Evolutionary conservation across 2,797 vertebrate species (phyloP), one percentile per base, ranked within the genome.

Genomic region (Anas capensis): DNA sequence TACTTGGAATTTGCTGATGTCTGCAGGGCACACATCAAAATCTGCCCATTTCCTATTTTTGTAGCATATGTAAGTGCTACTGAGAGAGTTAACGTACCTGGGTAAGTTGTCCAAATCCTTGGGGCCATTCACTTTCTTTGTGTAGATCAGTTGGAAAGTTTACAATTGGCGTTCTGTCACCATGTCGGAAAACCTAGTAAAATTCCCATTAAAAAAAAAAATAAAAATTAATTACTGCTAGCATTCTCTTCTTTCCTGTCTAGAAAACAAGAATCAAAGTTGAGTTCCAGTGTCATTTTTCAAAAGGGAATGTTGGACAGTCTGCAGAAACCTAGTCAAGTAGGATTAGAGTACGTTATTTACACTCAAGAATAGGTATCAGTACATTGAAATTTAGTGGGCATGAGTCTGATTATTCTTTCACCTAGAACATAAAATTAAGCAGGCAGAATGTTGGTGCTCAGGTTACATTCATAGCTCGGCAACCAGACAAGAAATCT

Each of bases 61-160:
- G 24, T 29, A 51, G 11, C 16, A 17, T 77, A 57, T 51, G 2
- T 5, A 81, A 71, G 3, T 60, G 51, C 36, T 76, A 71, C 23
- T 56, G 84, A 79, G 66, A 90, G 96, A 90, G 48, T 24, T 21
- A 81, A 87, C 96, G 21, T 96, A 99, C 99, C 98, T 98, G 98
- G 3, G 99, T 98, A 16, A 99, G 98, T 82, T 99, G 99, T 56
- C 99, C 99, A 91, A 99, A 99, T 62, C 99, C 99, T 56, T 99
- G 99, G 1, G 99, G 98, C 99, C 99, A 99, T 60, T 94, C 97
- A 1, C 95, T 98, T 97, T 99, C 99, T 62, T 98, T 97, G 97
- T 99, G 86, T 4, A 97, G 98, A 85, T 99, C 98, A 0, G 98
- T 99, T 19, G 99, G 99, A 75, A 98, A 99, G 46, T 98, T 98